Base-by-base conservation (phyloP, 2,797 vertebrate species). In the Oryzias dopingdopingensis region DNA sequence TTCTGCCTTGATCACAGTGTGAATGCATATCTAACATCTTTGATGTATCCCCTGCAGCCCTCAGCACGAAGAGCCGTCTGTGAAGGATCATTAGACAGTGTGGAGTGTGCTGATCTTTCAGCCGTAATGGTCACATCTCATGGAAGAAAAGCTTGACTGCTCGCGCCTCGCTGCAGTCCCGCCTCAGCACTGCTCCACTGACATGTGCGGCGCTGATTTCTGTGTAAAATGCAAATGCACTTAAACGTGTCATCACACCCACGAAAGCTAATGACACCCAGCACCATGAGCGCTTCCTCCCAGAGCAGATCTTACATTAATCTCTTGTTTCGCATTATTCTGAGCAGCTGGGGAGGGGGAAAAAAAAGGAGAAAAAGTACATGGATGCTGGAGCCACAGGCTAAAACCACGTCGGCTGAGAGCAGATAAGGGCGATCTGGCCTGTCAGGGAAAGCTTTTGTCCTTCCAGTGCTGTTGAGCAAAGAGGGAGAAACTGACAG, bases 371-470 rank as follows among this genome's bases (percentile, higher is more conserved):
- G 72, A 71, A 67, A 56, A 74, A 58, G 29, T 52, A 56, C 8
- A 68, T 52, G 73, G 71, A 10, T 64, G 56, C 55, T 2, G 68
- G 74, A 73, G 74, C 76, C 59, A 51, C 58, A 17, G 70, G 76
- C 64, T 53, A 66, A 77, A 61, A 80, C 73, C 81, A 72, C 32
- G 76, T 76, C 60, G 43, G 73, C 54, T 42, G 65, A 64, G 69
- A 53, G 56, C 74, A 77, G 72, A 88, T 80, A 76, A 52, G 54
- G 68, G 52, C 59, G 62, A 74, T 80, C 55, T n/a, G 64, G 70
- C 67, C 74, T 77, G 81, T 79, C 82, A 76, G 72, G 58, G 45
- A 72, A 68, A 67, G 57, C 68, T 79, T 87, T 87, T 83, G 81
- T 82, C 75, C 78, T 68, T 81, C 73, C 56, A 66, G 69, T 58